Conservation (phyloP, 2,888 invertebrate species). For the Deilephila porcellus region DNA sequence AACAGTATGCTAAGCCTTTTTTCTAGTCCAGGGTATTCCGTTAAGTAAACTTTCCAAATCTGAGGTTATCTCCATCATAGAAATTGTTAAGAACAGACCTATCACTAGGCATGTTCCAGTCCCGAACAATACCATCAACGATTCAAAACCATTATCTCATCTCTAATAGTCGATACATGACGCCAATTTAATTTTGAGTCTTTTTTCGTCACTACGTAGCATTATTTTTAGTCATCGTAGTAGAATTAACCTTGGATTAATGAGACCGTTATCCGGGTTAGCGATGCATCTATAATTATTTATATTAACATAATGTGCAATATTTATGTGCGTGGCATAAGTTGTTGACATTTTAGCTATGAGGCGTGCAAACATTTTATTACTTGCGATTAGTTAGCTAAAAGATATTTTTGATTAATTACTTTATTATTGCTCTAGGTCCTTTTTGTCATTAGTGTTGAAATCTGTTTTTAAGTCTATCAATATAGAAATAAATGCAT, state of each 20-base stretch:
- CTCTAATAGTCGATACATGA: too few species aligned
- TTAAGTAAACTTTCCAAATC: too few species aligned
- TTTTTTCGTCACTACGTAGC: too few species aligned
- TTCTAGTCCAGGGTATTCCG: too few species aligned
- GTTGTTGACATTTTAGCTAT: slow-evolving; percentile 1
- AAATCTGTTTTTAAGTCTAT: neutral
- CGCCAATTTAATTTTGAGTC: too few species aligned
- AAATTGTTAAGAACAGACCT: too few species aligned
- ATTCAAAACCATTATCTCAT: too few species aligned
- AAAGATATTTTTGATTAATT: neutral
- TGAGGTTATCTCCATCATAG: too few species aligned
- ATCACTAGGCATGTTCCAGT: too few species aligned
- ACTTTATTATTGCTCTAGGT: neutral
- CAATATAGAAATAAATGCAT: neutral
- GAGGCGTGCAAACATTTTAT: neutral
- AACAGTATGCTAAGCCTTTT: too few species aligned
- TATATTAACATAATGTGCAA: slow-evolving; percentile 11
- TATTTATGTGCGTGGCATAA: neutral
- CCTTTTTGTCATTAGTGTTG: neutral
- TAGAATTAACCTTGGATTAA: slow-evolving; percentile 28
- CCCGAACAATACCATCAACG: too few species aligned
- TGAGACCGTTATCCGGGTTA: neutral
- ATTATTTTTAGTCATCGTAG: neutral
- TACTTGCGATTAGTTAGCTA: neutral
- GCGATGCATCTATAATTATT: slow-evolving; percentile 8